Conservation (phyloP, 2,113 vertebrate genomes). For the Hemibagrus wyckioides region DNA sequence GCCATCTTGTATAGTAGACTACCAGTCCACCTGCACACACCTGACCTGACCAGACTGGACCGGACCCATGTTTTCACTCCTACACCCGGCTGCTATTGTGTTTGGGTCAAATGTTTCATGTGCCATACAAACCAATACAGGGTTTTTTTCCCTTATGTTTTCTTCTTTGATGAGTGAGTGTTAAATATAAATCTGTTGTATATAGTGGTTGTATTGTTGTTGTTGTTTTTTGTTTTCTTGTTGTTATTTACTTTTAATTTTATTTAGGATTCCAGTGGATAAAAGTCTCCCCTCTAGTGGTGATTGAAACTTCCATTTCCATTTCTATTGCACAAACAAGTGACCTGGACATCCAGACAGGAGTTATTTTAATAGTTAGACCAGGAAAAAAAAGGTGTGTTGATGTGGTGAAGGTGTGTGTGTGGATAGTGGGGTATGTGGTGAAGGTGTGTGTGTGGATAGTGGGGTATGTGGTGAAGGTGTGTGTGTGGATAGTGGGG, state of each 20-base stretch:
- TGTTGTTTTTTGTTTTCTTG: neutral
- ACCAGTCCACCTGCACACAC: neutral
- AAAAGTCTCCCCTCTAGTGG: neutral
- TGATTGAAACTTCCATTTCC: neutral
- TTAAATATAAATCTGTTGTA: neutral
- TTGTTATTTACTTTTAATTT: neutral
- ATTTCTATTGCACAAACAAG: neutral
- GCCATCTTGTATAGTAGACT: neutral
- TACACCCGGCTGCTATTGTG: neutral
- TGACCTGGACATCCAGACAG: neutral
- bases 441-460: too few species aligned
- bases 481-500: too few species aligned
- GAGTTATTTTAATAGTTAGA: neutral
- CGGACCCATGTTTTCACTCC: neutral
- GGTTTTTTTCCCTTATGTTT: neutral
- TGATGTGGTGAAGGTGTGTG: too few species aligned
- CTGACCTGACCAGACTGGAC: neutral
- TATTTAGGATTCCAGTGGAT: neutral
- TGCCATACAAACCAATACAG: neutral
- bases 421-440: too few species aligned
- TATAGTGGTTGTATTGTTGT: neutral
- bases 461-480: too few species aligned
- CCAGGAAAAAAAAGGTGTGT: neutral
- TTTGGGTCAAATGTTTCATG: neutral
- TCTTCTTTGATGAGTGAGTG: neutral